phyloP scores from a whole-genome alignment of 30 jellyfish, hydroid and myxozoan species.

The Hydractinia echinata region DNA sequence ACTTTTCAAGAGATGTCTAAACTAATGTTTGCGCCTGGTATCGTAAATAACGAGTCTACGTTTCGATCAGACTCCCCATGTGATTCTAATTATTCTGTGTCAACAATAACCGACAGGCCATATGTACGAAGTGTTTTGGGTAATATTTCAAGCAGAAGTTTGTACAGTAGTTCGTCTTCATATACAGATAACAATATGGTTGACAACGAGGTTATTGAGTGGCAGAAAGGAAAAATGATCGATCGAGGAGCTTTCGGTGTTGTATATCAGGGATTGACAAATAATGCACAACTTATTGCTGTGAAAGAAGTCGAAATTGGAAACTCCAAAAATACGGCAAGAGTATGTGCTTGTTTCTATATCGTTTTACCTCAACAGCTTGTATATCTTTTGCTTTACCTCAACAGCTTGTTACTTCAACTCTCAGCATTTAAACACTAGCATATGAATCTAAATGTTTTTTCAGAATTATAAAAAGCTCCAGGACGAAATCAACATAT shows the following conservation, averaged over 20 bases:
- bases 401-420: too few species aligned
- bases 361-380: background rate
- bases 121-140: constrained; percentile 25
- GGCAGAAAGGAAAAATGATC: constrained; percentile 31
- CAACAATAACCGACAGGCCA: background rate
- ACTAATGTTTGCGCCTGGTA: background rate
- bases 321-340: constrained; percentile 46
- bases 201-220: background rate
- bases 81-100: background rate
- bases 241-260: constrained; percentile 65
- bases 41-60: background rate
- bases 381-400: too few species aligned
- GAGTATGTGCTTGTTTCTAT: constrained; percentile 26
- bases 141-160: background rate
- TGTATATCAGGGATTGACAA: constrained; percentile 73
- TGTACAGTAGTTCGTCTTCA: constrained; percentile 5
- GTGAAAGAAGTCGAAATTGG: constrained; percentile 73
- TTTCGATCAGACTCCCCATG: background rate
- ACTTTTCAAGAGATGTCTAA: constrained; percentile 11
- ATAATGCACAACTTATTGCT: constrained; percentile 74
- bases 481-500: constrained; percentile 59
- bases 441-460: background rate
- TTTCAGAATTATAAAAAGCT: constrained; percentile 47
- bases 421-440: too few species aligned
- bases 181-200: background rate